A percentile compares a stretch with the other conserved stretches of the same genome.
These are phyloP conservation scores for Galeruca laticollis DNA, from an alignment of 2,888 invertebrate species.

Conservation along the genomic window DNA sequence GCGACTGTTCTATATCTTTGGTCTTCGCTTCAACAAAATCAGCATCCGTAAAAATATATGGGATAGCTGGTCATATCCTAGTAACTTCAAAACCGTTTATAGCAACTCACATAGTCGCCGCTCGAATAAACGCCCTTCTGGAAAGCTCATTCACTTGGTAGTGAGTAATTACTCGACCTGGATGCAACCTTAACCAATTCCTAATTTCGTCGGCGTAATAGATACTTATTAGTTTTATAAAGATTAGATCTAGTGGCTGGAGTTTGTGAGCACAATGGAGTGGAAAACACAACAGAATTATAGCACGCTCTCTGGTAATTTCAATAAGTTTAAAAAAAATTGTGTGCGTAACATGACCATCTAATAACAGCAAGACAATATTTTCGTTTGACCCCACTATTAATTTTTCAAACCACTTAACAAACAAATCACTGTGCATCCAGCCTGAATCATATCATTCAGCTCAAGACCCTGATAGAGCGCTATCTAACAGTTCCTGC, in stretches of 20 bases:
- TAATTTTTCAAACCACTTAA: neutral
- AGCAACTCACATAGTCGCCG: neutral
- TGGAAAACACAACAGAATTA: too few relatives aligned
- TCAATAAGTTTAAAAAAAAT: too few relatives aligned
- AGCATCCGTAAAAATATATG: conserved; percentile 9
- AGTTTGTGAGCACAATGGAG: too few relatives aligned
- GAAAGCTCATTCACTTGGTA: neutral
- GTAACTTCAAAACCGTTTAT: neutral
- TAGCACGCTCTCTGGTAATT: too few relatives aligned
- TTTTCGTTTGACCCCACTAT: neutral
- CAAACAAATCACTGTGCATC: neutral
- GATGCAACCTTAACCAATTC: neutral
- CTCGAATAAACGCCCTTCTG: neutral
- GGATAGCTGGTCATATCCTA: neutral
- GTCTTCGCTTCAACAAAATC: neutral
- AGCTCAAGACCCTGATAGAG: too few relatives aligned
- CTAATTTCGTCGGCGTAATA: neutral
- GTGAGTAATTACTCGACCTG: neutral
- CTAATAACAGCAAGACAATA: neutral
- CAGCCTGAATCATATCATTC: too few relatives aligned
- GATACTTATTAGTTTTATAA: neutral
- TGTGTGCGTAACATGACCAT: too few relatives aligned
- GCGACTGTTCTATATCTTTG: too few relatives aligned
- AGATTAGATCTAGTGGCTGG: neutral
- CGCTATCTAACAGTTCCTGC: too few relatives aligned